phyloP scores from a whole-genome alignment of 2,888 invertebrate species.

The Vandiemenella viatica region DNA sequence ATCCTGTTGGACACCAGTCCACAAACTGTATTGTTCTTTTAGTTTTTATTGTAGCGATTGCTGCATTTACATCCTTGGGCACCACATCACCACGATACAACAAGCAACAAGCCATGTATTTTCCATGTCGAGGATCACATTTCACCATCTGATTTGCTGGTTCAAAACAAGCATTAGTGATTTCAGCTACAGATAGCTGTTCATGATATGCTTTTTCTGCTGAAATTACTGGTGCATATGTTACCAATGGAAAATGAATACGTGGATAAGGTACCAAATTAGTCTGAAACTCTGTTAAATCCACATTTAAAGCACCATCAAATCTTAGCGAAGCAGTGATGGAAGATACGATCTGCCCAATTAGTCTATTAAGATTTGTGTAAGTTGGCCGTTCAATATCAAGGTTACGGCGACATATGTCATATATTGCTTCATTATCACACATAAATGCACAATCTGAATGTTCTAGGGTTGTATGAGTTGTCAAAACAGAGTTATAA shows the following conservation, averaged over 20 bases:
- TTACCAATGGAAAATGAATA: constrained; percentile 51
- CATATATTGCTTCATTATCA: constrained; percentile 91
- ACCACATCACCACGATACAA: constrained; percentile 26
- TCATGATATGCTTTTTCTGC: no score
- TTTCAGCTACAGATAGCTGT: constrained; percentile 34
- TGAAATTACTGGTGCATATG: constrained; percentile 19
- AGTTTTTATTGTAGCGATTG: constrained; percentile 38
- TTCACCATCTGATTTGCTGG: no score
- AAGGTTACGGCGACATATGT: constrained; percentile 73
- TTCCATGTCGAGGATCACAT: no score
- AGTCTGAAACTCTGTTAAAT: no score
- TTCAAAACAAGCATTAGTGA: constrained; percentile 43
- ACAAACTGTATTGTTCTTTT: constrained; percentile 31
- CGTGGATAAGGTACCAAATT: no score
- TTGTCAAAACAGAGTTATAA: constrained; percentile 81
- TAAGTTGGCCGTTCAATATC: constrained; percentile 73
- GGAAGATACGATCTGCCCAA: constrained; percentile 74
- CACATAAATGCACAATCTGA: constrained; percentile 90
- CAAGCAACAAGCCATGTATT: no score
- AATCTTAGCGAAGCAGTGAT: constrained; percentile 90
- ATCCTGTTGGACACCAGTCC: no score
- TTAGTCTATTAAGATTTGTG: constrained; percentile 68
- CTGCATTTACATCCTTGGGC: constrained; percentile 35
- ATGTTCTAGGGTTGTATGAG: constrained; percentile 74
- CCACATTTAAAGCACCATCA: constrained; percentile 54